phyloP scores from a whole-genome alignment of 1,140 invertebrate genomes.

The Trachymyrmex cornetzi region DNA sequence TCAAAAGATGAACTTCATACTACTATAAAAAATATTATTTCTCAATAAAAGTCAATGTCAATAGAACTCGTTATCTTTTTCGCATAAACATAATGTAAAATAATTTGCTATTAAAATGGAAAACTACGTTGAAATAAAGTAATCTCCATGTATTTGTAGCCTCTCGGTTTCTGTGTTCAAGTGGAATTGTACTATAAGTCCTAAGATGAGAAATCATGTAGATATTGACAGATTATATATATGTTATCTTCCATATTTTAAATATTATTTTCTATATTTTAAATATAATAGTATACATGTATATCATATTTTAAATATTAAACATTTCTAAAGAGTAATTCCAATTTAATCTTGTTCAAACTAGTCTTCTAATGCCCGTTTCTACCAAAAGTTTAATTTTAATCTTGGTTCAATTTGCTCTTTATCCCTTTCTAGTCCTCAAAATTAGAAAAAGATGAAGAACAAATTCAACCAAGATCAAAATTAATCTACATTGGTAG shows the following conservation, averaged over 20 bases:
- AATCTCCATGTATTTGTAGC: background rate
- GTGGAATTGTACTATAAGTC: background rate
- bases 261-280: background rate
- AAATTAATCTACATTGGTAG: too few relatives aligned
- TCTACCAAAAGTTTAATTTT: too few relatives aligned
- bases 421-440: too few relatives aligned
- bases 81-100: slow-evolving; percentile 15
- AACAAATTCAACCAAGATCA: too few relatives aligned
- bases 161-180: background rate
- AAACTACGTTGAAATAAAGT: background rate
- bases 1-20: too few relatives aligned
- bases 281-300: background rate
- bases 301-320: too few relatives aligned
- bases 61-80: slow-evolving; percentile 45
- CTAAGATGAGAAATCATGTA: background rate
- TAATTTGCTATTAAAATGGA: slow-evolving; percentile 34
- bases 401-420: too few relatives aligned
- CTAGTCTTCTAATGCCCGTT: background rate
- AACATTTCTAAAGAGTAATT: background rate
- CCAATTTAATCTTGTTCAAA: background rate
- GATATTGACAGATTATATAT: background rate
- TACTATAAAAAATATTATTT: slow-evolving; percentile 49
- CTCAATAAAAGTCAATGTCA: slow-evolving; percentile 75
- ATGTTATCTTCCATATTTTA: background rate
- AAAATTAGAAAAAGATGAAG: too few relatives aligned